Percentiles rank a stretch among this genome's conserved stretches.
Conservation (phyloP, 2,888 invertebrate genomes). For the Scelioninae gen. 2 region DNA sequence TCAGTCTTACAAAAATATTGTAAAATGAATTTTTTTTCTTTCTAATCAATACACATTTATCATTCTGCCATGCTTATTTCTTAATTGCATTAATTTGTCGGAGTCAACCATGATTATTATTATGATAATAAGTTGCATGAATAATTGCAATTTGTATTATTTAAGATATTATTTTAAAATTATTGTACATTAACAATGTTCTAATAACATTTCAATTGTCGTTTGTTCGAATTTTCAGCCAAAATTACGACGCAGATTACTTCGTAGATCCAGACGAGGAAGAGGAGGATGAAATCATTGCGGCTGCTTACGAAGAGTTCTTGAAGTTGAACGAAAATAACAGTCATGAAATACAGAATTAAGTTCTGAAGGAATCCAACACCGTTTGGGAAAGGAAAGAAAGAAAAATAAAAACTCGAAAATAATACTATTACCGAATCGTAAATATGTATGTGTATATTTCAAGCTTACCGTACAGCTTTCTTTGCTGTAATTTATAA, state of each 20-base stretch:
- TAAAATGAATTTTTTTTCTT: no score
- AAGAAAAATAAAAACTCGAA: slow-evolving; percentile 1
- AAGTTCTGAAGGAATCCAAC: slow-evolving; percentile 2
- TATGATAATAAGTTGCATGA: no score
- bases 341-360: slow-evolving; percentile 52
- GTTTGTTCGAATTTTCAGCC: no score
- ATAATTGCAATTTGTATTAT: no score
- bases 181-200: slow-evolving; percentile 4
- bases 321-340: slow-evolving; percentile 66
- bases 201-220: no score
- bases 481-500: slow-evolving; percentile 37
- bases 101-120: no score
- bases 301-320: slow-evolving; percentile 72
- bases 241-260: slow-evolving; percentile 22
- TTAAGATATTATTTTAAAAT: not conserved
- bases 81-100: no score
- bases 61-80: no score
- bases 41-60: no score
- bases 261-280: slow-evolving; percentile 63
- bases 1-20: no score
- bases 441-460: slow-evolving; percentile 53
- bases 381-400: slow-evolving; percentile 1
- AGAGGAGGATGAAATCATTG: slow-evolving; percentile 69
- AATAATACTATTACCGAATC: slow-evolving; percentile 28
- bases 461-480: slow-evolving; percentile 45